These are phyloP conservation scores for Sinocyclocheilus grahami DNA, from an alignment of 2,113 vertebrate genomes.

Conservation along the genomic window DNA sequence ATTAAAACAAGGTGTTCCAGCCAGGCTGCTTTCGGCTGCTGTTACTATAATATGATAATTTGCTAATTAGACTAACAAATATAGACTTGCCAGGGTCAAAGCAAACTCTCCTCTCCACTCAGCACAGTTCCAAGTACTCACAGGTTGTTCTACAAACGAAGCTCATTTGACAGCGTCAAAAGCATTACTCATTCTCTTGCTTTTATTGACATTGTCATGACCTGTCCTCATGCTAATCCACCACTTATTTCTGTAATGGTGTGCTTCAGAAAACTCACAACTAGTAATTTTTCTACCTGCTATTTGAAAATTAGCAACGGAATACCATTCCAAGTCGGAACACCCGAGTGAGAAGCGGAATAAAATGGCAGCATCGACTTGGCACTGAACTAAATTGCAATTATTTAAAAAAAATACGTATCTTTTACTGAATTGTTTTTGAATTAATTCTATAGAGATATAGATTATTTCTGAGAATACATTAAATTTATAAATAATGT, in stretches of 20 bases:
- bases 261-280: neutral
- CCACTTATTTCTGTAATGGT: neutral
- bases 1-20: slow-evolving; percentile 8
- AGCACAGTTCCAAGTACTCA: neutral
- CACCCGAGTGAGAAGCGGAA: neutral
- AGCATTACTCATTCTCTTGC: neutral
- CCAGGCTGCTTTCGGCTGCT: neutral
- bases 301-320: neutral
- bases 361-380: neutral
- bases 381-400: neutral
- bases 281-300: neutral
- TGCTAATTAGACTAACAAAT: slow-evolving; percentile 21
- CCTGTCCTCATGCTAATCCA: neutral
- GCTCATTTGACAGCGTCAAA: neutral
- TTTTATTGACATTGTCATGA: neutral
- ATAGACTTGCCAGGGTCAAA: slow-evolving; percentile 10
- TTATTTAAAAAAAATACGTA: neutral
- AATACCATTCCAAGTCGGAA: neutral
- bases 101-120: neutral
- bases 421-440: neutral
- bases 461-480: neutral
- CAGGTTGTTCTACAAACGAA: neutral
- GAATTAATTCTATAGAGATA: neutral
- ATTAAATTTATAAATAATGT: neutral
- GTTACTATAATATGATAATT: slow-evolving; percentile 15